Percentiles rank a stretch among this genome's conserved stretches.
Conservation (phyloP, 2,797 vertebrate species). For the Chromis chromis region DNA sequence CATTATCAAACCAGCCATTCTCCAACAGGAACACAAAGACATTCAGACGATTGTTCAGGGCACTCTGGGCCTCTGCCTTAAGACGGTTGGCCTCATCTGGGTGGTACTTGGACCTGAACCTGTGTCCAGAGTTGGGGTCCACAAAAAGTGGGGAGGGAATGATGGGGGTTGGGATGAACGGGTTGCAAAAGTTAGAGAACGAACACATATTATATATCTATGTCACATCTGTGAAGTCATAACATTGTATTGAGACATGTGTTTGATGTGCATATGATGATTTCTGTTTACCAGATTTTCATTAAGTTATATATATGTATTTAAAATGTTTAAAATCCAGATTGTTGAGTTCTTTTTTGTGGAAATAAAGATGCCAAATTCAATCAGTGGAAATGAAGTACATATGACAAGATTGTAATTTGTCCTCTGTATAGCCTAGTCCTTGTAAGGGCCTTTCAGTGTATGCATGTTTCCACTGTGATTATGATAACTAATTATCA, state of each 20-base stretch:
- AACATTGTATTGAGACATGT: slow-evolving; percentile 1
- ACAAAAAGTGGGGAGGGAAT: slow-evolving; percentile 60
- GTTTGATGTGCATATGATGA: slow-evolving; percentile 5
- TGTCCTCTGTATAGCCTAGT: slow-evolving; percentile 28
- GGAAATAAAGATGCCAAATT: slow-evolving; percentile 35
- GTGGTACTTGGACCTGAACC: slow-evolving; percentile 95
- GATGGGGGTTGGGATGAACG: slow-evolving; percentile 66
- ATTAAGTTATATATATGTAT: neutral
- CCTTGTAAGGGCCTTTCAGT: slow-evolving; percentile 37
- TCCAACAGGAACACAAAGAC: slow-evolving; percentile 92
- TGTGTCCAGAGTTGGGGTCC: slow-evolving; percentile 69
- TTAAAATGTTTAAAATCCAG: neutral
- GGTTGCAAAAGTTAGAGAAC: slow-evolving; percentile 69
- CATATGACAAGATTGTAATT: slow-evolving; percentile 30
- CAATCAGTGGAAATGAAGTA: slow-evolving; percentile 15
- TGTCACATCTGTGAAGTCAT: slow-evolving; percentile 10
- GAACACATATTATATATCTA: slow-evolving; percentile 38
- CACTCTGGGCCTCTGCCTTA: slow-evolving; percentile 87
- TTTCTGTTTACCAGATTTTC: slow-evolving; percentile 21
- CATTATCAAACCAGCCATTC: slow-evolving; percentile 88
- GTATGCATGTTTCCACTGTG: slow-evolving; percentile 49
- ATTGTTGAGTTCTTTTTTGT: slow-evolving; percentile 23
- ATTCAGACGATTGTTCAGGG: slow-evolving; percentile 88
- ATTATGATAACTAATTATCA: slow-evolving; percentile 33
- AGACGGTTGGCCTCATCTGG: slow-evolving; percentile 91